Conservation (phyloP, 2,888 invertebrate genomes). For the Panzeria rudis region DNA sequence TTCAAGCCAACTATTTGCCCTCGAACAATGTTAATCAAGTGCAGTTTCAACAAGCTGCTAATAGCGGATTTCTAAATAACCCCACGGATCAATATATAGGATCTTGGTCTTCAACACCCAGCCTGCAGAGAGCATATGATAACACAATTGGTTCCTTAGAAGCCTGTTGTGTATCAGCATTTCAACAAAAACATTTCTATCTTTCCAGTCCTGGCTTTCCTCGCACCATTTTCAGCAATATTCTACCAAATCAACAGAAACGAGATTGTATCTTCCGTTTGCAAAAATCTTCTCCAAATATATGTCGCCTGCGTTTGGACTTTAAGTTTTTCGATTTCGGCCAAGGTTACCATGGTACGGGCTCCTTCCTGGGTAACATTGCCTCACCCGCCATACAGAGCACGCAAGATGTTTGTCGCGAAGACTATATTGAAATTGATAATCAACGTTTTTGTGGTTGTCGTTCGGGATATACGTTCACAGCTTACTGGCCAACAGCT, state of each 20-base stretch:
- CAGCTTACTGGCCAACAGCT: conserved; percentile 78
- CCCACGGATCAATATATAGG: conserved; percentile 67
- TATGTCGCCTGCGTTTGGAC: conserved; percentile 85
- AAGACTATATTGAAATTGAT: conserved; percentile 86
- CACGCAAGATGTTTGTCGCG: conserved; percentile 80
- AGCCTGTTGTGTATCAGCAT: conserved; percentile 83
- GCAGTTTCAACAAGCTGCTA: neutral
- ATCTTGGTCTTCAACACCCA: conserved; percentile 42
- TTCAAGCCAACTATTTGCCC: conserved; percentile 25
- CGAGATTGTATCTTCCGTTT: conserved; percentile 85
- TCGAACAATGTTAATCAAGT: conserved; percentile 8
- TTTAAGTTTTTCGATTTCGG: conserved; percentile 86
- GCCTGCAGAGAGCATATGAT: conserved; percentile 12
- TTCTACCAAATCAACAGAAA: conserved; percentile 77
- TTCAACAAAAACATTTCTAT: conserved; percentile 84
- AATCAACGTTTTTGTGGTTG: conserved; percentile 86
- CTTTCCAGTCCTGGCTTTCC: conserved; percentile 86
- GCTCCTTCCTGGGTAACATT: conserved; percentile 56
- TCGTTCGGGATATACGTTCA: conserved; percentile 81
- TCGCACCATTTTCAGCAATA: conserved; percentile 79
- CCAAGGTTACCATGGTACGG: conserved; percentile 64
- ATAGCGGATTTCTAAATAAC: conserved; percentile 4
- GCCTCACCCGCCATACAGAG: conserved; percentile 58
- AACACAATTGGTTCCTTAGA: conserved; percentile 72
- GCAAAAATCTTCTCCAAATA: conserved; percentile 83